A percentile compares a stretch with the other conserved stretches of the same genome.
phyloP scores from a whole-genome alignment of 2,113 vertebrate genomes.

The Spilogale gracilis region DNA sequence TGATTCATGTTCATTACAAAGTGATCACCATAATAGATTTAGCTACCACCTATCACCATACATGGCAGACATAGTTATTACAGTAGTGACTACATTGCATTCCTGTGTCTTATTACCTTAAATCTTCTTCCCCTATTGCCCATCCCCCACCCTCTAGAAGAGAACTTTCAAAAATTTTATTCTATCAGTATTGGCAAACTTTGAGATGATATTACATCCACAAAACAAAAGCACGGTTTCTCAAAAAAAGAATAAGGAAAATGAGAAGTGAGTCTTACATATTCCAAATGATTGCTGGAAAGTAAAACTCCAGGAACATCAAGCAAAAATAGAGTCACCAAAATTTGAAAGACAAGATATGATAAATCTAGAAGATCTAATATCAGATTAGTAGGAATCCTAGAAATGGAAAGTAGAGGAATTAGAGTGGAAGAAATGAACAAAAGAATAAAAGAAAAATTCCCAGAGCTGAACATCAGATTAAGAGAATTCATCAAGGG shows the following conservation, averaged over 20 bases:
- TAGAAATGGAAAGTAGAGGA: neutral
- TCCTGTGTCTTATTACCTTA: neutral
- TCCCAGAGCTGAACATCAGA: neutral
- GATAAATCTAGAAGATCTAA: neutral
- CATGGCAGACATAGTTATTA: neutral
- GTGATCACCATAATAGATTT: neutral
- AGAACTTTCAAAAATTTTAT: neutral
- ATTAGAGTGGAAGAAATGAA: neutral
- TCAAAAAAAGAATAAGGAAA: slow-evolving; percentile 15
- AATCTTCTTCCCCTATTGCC: neutral
- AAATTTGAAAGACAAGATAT: neutral
- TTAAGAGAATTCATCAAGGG: neutral
- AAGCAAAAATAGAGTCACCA: neutral
- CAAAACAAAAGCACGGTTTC: neutral
- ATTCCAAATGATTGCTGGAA: slow-evolving; percentile 3
- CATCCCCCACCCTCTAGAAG: neutral
- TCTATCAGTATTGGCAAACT: neutral
- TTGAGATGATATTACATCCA: neutral
- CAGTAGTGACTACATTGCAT: neutral
- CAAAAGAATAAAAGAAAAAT: neutral
- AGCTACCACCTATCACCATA: neutral
- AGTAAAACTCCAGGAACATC: neutral
- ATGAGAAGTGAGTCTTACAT: slow-evolving; percentile 1
- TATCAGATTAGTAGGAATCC: neutral
- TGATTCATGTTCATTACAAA: neutral